These are phyloP conservation scores for Ailuropoda melanoleuca DNA, from an alignment of 2,113 vertebrate species.

Conservation along the genomic window DNA sequence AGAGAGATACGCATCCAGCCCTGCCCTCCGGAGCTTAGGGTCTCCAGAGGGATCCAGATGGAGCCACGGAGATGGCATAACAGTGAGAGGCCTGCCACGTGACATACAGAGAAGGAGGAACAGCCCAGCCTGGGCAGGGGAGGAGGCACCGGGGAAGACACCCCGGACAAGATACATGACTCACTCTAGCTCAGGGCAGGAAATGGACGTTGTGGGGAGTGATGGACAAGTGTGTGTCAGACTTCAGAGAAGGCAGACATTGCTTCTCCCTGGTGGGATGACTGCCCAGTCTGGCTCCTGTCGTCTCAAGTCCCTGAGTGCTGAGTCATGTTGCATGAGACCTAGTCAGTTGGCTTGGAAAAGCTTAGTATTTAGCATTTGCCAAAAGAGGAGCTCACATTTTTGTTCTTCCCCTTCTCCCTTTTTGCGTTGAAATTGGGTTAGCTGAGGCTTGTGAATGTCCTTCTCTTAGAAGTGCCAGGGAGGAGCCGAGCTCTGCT, in stretches of 20 bases:
- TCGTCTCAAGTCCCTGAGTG: background rate
- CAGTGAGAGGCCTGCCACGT: background rate
- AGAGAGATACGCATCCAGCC: background rate
- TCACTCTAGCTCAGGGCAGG: background rate
- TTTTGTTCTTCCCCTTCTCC: background rate
- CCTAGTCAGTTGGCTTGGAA: background rate
- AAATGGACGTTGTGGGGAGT: background rate
- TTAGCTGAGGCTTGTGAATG: background rate
- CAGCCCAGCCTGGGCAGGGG: background rate
- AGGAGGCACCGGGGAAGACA: background rate
- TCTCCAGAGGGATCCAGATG: background rate
- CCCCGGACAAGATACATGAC: background rate
- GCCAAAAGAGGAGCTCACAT: background rate
- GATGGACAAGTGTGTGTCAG: background rate
- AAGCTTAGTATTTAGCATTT: background rate
- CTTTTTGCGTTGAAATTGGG: background rate
- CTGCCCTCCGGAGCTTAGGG: background rate
- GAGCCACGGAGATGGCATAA: background rate
- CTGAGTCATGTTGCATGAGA: background rate
- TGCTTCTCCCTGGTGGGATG: background rate
- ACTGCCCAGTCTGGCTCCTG: background rate
- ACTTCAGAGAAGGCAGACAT: background rate
- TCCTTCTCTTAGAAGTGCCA: background rate
- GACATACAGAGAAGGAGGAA: background rate
- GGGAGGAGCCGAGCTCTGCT: background rate